Percentiles rank a stretch among this genome's conserved stretches.
These are phyloP conservation scores for Halichondria panicea DNA, from an alignment of 37 sponge, comb jelly and placozoan species.

Conservation along the genomic window DNA sequence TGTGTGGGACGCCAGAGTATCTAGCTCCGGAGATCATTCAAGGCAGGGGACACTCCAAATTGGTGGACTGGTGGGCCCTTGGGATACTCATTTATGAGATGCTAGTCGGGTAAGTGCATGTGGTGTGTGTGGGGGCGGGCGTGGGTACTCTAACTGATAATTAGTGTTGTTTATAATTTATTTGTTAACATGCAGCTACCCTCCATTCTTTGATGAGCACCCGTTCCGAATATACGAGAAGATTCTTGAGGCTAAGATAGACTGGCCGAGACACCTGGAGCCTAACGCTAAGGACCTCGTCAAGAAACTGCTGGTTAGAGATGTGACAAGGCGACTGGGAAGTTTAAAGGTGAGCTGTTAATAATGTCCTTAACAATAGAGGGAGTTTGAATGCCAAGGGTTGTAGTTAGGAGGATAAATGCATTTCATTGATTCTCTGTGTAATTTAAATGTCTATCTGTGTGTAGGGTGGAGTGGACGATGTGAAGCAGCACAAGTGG, in stretches of 20 bases:
- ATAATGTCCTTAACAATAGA: background rate
- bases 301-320: constrained; percentile 73
- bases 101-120: constrained; percentile 89
- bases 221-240: constrained; percentile 94
- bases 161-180: too few species aligned
- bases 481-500: constrained; percentile 92
- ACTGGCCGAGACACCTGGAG: constrained; percentile 81
- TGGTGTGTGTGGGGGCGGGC: too few species aligned
- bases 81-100: constrained; percentile 95
- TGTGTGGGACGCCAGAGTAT: constrained; percentile 97
- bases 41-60: constrained; percentile 91
- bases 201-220: constrained; percentile 96
- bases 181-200: constrained; percentile 71
- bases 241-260: constrained; percentile 80
- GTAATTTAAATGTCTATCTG: background rate
- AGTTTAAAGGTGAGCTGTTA: constrained; percentile 70
- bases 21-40: constrained; percentile 98
- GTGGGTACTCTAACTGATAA: too few species aligned
- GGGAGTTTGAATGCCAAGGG: background rate
- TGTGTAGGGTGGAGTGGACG: constrained; percentile 80
- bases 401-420: background rate
- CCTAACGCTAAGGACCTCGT: constrained; percentile 77
- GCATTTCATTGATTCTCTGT: background rate
- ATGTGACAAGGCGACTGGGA: constrained; percentile 83
- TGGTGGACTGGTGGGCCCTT: constrained; percentile 98